Conservation (phyloP, 2,797 vertebrate species). For the Betta splendens region DNA sequence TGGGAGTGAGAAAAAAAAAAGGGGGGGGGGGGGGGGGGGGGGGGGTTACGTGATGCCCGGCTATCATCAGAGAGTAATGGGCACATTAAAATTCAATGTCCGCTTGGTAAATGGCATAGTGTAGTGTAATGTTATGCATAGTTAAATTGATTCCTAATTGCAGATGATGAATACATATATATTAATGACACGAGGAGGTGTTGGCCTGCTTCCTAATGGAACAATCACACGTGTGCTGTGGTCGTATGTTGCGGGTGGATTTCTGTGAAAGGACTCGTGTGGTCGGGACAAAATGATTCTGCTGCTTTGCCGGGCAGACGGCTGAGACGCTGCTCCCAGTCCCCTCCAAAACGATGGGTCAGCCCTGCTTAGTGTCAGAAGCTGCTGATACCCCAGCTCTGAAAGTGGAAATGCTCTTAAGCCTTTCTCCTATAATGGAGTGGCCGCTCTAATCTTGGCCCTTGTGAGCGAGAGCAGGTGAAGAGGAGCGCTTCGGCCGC, state of each 20-base stretch:
- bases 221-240: slow-evolving; percentile 8
- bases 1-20: slow-evolving; percentile 49
- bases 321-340: slow-evolving; percentile 41
- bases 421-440: slow-evolving; percentile 71
- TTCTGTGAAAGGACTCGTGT: slow-evolving; percentile 11
- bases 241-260: neutral
- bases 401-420: slow-evolving; percentile 77
- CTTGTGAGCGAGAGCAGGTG: slow-evolving; percentile 68
- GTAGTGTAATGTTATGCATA: slow-evolving; percentile 51
- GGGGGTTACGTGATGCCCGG: slow-evolving; percentile 56
- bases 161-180: slow-evolving; percentile 35
- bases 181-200: slow-evolving; percentile 19
- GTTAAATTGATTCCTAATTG: slow-evolving; percentile 63
- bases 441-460: slow-evolving; percentile 70
- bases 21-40: slow-evolving; percentile 32
- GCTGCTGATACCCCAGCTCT: slow-evolving; percentile 71
- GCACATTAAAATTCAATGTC: slow-evolving; percentile 70
- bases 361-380: slow-evolving; percentile 77
- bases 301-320: slow-evolving; percentile 42
- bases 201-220: slow-evolving; percentile 16
- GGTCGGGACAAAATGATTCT: slow-evolving; percentile 8
- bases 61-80: slow-evolving; percentile 71
- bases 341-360: slow-evolving; percentile 72
- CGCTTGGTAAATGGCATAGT: slow-evolving; percentile 56
- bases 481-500: slow-evolving; percentile 62